phyloP scores from a whole-genome alignment of 2,888 invertebrate species.

The Hyposoter dolosus region DNA sequence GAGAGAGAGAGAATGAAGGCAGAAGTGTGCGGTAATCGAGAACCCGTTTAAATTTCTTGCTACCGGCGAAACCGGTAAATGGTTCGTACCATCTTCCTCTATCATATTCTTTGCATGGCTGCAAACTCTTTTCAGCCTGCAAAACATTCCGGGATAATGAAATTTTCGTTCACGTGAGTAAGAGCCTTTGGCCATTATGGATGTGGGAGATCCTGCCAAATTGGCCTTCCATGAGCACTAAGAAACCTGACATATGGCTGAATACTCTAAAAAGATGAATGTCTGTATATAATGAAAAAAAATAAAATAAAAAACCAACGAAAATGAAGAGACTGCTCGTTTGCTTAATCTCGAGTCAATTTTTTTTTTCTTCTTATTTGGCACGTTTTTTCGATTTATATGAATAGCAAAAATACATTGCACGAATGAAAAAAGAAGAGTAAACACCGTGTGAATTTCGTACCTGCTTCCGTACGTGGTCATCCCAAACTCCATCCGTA shows the following conservation, averaged over 20 bases:
- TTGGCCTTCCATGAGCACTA: constrained; percentile 51
- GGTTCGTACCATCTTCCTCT: constrained; percentile 41
- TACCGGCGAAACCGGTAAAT: constrained; percentile 69
- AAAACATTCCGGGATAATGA: constrained; percentile 60
- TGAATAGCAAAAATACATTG: constrained; percentile 45
- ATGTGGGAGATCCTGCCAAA: constrained; percentile 59
- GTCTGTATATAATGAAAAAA: constrained; percentile 29
- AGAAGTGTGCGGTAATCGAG: constrained; percentile 59
- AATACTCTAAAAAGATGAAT: constrained; percentile 56
- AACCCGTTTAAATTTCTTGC: constrained; percentile 69
- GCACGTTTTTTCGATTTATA: constrained; percentile 40
- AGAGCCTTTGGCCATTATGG: constrained; percentile 43
- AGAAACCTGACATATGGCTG: constrained; percentile 52
- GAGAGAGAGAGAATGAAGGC: neutral
- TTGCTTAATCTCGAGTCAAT: constrained; percentile 8
- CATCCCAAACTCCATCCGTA: constrained; percentile 34
- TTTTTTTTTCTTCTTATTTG: constrained; percentile 1
- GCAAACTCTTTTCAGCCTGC: constrained; percentile 31
- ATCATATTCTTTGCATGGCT: constrained; percentile 5
- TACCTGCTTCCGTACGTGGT: constrained; percentile 39
- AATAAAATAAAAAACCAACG: neutral
- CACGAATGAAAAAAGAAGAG: neutral
- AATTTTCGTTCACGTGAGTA: constrained; percentile 60
- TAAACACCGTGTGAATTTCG: constrained; percentile 26
- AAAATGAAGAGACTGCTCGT: constrained; percentile 1